A percentile compares a stretch with the other conserved stretches of the same genome.
phyloP scores from a whole-genome alignment of 2,888 invertebrate genomes.

The Pseudoips prasinana region DNA sequence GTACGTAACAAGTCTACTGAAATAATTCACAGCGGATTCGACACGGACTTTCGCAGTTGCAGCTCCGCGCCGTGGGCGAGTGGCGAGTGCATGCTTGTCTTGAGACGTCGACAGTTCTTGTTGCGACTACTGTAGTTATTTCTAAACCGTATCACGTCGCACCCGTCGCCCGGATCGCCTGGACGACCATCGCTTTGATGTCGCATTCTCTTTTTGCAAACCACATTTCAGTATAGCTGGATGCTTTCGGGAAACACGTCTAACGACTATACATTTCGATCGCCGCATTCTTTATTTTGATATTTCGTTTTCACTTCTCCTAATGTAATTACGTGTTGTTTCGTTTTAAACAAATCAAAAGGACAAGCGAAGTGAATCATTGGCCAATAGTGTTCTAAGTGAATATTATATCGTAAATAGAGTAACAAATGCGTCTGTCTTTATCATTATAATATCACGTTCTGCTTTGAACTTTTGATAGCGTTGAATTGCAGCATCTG shows the following conservation, averaged over 20 bases:
- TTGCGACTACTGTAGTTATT: conserved; percentile 58
- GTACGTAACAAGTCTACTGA: conserved; percentile 61
- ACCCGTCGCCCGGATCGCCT: conserved; percentile 59
- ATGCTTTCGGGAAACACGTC: conserved; percentile 73
- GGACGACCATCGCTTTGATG: conserved; percentile 69
- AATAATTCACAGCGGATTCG: conserved; percentile 74
- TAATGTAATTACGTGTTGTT: conserved; percentile 29
- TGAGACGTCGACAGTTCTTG: conserved; percentile 50
- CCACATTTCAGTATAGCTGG: conserved; percentile 67
- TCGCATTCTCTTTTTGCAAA: conserved; percentile 77
- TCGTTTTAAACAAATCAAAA: conserved; percentile 15
- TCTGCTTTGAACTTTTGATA: background rate
- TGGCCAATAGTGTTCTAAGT: background rate
- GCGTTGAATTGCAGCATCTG: too few relatives aligned
- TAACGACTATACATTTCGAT: conserved; percentile 45
- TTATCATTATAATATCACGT: background rate
- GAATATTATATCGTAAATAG: background rate
- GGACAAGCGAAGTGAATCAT: conserved; percentile 2
- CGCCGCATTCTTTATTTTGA: conserved; percentile 45
- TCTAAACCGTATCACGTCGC: conserved; percentile 75
- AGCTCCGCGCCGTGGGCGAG: conserved; percentile 37
- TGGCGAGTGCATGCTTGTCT: conserved; percentile 58
- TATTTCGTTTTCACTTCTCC: conserved; percentile 35
- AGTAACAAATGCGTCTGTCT: background rate
- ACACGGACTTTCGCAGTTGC: conserved; percentile 57